Evolutionary conservation across 2,888 invertebrate species (phyloP).

Genomic region (Drosophila peninsularis): DNA sequence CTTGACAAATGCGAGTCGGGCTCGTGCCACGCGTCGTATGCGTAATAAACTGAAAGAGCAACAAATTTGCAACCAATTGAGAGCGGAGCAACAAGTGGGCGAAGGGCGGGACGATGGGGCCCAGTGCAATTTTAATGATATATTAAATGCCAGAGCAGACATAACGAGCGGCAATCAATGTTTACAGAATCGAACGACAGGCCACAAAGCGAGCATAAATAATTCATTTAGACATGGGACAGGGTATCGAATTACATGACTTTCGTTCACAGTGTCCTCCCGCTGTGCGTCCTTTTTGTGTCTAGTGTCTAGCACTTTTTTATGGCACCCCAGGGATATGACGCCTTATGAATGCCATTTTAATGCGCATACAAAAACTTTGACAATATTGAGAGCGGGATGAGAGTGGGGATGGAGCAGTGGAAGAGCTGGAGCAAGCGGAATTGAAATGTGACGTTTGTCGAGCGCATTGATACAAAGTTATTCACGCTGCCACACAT

Average conservation of each 20-base stretch:
- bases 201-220: constrained; percentile 58
- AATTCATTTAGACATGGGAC: constrained; percentile 60
- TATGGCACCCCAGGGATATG: constrained; percentile 70
- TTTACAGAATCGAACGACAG: constrained; percentile 40
- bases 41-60: constrained; percentile 41
- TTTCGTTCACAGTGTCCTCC: neutral
- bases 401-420: neutral
- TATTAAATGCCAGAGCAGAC: constrained; percentile 47
- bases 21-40: constrained; percentile 26
- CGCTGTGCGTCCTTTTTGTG: neutral
- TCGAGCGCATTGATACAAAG: constrained; percentile 61
- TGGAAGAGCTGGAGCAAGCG: neutral
- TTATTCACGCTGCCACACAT: constrained; percentile 40
- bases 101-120: too few species aligned
- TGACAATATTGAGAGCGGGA: constrained; percentile 55
- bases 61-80: constrained; percentile 33
- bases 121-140: constrained; percentile 39
- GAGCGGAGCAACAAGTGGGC: neutral
- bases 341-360: constrained; percentile 69
- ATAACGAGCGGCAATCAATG: constrained; percentile 55
- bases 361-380: constrained; percentile 64
- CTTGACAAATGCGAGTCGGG: constrained; percentile 11
- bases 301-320: constrained; percentile 36
- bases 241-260: constrained; percentile 43
- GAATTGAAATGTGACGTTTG: constrained; percentile 56